Evolutionary conservation across 2,888 invertebrate species (phyloP).

Genomic region (Tetranychus piercei): DNA sequence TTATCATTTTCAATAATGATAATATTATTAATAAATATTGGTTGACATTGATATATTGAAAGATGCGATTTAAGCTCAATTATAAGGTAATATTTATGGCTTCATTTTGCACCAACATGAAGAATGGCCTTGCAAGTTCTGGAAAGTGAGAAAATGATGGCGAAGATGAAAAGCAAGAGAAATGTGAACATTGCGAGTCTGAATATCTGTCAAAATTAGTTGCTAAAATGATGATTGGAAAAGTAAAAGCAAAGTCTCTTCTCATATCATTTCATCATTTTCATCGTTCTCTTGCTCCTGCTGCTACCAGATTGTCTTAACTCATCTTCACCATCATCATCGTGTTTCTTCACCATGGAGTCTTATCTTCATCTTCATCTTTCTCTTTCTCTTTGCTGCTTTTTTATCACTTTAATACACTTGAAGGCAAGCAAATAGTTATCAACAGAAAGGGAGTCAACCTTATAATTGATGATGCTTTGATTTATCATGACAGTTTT

Average conservation of each 20-base stretch:
- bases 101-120: neutral
- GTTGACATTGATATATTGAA: neutral
- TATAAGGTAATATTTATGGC: neutral
- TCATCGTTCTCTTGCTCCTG: neutral
- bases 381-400: neutral
- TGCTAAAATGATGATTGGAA: neutral
- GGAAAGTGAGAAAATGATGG: neutral
- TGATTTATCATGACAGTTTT: conserved; percentile 1
- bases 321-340: neutral
- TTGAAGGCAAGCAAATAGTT: neutral
- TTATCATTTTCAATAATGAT: too few species aligned
- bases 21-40: neutral
- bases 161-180: neutral
- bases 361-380: neutral
- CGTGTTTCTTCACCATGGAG: neutral
- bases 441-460: conserved; percentile 1
- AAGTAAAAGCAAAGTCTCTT: neutral
- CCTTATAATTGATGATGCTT: neutral
- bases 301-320: neutral
- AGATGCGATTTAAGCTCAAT: neutral
- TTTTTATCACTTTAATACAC: neutral
- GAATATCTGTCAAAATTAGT: neutral
- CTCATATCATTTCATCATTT: neutral
- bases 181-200: neutral
- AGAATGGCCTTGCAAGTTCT: neutral